Evolutionary conservation across 2,797 vertebrate species (phyloP).

Genomic region (Microcaecilia unicolor): DNA sequence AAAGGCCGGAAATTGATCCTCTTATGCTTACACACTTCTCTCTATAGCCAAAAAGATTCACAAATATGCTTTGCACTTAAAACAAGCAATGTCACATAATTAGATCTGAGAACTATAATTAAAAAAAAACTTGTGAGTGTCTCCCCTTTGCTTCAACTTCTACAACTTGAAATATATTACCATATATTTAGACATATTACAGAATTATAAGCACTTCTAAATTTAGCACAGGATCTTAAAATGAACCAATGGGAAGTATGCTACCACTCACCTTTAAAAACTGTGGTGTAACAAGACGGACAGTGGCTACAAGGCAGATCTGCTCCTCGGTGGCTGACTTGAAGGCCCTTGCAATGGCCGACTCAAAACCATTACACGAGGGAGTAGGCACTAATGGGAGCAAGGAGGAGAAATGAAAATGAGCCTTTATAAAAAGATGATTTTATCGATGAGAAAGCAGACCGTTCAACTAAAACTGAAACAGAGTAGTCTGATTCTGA

Average conservation of each 20-base stretch:
- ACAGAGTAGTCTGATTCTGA: slow-evolving; percentile 1
- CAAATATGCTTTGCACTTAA: no score
- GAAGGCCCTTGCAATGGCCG: slow-evolving; percentile 61
- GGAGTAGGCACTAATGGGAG: slow-evolving; percentile 66
- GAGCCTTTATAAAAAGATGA: slow-evolving; percentile 9
- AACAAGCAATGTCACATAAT: no score
- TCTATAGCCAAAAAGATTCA: no score
- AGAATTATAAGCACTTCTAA: background rate
- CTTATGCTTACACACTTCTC: no score
- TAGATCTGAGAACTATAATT: no score
- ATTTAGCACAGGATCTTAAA: no score
- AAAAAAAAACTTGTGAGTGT: no score
- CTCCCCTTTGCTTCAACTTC: no score
- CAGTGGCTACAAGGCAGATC: slow-evolving; percentile 81
- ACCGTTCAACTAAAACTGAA: background rate
- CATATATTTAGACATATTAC: no score
- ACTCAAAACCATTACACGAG: slow-evolving; percentile 71
- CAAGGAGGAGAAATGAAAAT: slow-evolving; percentile 7
- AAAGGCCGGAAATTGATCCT: no score
- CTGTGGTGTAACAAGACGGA: slow-evolving; percentile 70
- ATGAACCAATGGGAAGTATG: no score
- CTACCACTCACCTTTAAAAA: slow-evolving; percentile 69
- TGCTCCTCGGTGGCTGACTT: slow-evolving; percentile 75
- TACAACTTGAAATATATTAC: no score
- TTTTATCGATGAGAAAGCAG: slow-evolving; percentile 1